Base-by-base conservation (phyloP, 2,797 vertebrate species). In the Taeniopygia guttata region DNA sequence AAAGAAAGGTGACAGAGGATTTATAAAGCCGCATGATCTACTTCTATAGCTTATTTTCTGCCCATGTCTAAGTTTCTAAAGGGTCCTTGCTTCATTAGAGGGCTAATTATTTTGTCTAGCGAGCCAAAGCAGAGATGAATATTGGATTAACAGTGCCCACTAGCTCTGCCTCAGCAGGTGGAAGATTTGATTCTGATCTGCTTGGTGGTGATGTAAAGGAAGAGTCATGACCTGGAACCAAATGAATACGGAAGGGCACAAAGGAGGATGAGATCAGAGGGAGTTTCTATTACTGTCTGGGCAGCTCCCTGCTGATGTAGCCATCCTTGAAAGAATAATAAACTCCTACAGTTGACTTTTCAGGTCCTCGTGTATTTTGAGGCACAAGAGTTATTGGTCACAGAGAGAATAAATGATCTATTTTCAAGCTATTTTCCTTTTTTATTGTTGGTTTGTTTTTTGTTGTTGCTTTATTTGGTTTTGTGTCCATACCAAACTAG, bases 11-110 rank as follows among this genome's bases (percentile, higher is more conserved):
- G 82, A 75, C 21, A 54, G 68, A 54, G 25, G 36, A 60, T 87
- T 91, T 91, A 90, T 67, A 70, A 76, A 93, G 25, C 54, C 64
- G 74, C 74, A 59, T 14, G 3, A 27, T 79, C 60, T 94, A 63
- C 80, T 89, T 86, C 42, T 93, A 32, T 82, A 80, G 49, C 90
- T 74, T 94, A 43, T 96, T 96, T 94, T 78, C 85, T 91, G 63
- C 60, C 77, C n/a, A 32, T 3, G 2, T 94, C 74, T 86, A 92
- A 60, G 45, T 88, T 95, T 88, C 93, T 87, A 48, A 93, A 87
- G 56, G 25, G n/a, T 67, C 40, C 26, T 94, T 89, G 94, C 85
- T 90, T 84, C 74, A 49, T 88, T 72, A 77, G n/a, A 70, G 38
- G 26, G 19, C 63, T 93, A 92, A 93, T 93, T 90, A 92, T 90